phyloP scores from a whole-genome alignment of 1,140 invertebrate genomes.

The Drosophila auraria region DNA sequence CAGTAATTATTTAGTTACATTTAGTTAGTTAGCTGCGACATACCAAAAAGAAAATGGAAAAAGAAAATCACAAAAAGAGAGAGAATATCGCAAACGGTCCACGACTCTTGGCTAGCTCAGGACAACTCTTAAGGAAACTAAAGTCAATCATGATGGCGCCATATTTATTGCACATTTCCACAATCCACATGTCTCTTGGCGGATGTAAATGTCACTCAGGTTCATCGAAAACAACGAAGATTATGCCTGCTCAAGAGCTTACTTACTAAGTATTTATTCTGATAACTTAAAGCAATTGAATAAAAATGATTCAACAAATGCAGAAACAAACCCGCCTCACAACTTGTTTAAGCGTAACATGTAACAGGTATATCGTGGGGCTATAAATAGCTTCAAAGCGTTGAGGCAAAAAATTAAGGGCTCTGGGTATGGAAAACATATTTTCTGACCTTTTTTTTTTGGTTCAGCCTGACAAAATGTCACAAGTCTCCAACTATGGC shows the following conservation, averaged over 20 bases:
- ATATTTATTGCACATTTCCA: constrained; percentile 76
- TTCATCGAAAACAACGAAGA: constrained; percentile 56
- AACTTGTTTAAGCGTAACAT: constrained; percentile 1
- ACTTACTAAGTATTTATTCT: constrained; percentile 78
- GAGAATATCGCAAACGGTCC: constrained; percentile 27
- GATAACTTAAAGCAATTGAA: constrained; percentile 81
- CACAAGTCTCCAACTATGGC: neutral
- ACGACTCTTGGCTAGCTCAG: constrained; percentile 67
- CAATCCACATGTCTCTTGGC: constrained; percentile 56
- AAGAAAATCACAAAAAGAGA: constrained; percentile 51
- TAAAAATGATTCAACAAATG: constrained; percentile 80
- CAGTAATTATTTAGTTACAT: constrained; percentile 81
- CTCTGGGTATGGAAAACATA: constrained; percentile 5
- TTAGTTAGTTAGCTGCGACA: constrained; percentile 83
- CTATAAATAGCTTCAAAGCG: constrained; percentile 30
- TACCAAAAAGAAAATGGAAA: constrained; percentile 65
- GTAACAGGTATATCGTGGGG: neutral
- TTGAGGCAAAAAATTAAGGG: neutral
- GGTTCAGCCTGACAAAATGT: neutral
- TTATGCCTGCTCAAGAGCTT: constrained; percentile 74
- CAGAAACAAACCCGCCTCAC: constrained; percentile 16
- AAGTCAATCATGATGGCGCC: constrained; percentile 65
- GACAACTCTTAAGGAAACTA: constrained; percentile 70
- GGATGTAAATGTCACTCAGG: constrained; percentile 70
- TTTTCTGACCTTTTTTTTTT: constrained; percentile 20